Evolutionary conservation across 1,140 invertebrate species (phyloP).

Genomic region (Harpegnathos saltator): DNA sequence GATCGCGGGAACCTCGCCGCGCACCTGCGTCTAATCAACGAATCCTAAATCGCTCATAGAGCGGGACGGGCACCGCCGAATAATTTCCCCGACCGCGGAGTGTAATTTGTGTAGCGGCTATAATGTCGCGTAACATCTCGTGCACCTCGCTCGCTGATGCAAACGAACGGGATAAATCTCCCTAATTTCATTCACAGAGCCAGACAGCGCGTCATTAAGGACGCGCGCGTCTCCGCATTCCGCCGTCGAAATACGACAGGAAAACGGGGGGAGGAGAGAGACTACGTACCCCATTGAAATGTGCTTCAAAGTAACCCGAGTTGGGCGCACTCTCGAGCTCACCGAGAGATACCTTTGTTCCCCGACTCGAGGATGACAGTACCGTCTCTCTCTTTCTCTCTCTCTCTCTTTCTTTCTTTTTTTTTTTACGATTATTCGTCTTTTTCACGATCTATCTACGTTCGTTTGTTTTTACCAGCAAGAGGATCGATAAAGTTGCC

Average conservation of each 20-base stretch:
- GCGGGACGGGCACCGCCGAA: slow-evolving; percentile 34
- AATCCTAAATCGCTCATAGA: slow-evolving; percentile 60
- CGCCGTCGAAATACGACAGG: neutral
- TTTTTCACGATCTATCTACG: neutral
- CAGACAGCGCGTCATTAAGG: slow-evolving; percentile 41
- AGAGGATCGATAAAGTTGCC: too few relatives aligned
- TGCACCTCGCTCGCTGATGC: slow-evolving; percentile 22
- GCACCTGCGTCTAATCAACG: slow-evolving; percentile 51
- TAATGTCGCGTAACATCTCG: slow-evolving; percentile 42
- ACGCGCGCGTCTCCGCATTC: neutral
- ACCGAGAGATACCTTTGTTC: neutral
- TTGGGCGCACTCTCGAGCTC: neutral
- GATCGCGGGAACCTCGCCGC: slow-evolving; percentile 13
- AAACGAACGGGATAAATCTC: slow-evolving; percentile 49
- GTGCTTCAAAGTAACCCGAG: neutral
- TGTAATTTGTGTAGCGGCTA: slow-evolving; percentile 55
- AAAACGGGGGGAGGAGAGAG: neutral
- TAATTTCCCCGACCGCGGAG: slow-evolving; percentile 40
- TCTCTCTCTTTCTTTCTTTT: too few relatives aligned
- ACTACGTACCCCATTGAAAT: neutral
- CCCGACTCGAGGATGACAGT: neutral
- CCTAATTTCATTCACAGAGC: slow-evolving; percentile 46
- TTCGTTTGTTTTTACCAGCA: too few relatives aligned
- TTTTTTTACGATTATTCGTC: neutral
- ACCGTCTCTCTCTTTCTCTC: neutral